phyloP scores from a whole-genome alignment of 2,113 vertebrate genomes.

The Pungitius pungitius region DNA sequence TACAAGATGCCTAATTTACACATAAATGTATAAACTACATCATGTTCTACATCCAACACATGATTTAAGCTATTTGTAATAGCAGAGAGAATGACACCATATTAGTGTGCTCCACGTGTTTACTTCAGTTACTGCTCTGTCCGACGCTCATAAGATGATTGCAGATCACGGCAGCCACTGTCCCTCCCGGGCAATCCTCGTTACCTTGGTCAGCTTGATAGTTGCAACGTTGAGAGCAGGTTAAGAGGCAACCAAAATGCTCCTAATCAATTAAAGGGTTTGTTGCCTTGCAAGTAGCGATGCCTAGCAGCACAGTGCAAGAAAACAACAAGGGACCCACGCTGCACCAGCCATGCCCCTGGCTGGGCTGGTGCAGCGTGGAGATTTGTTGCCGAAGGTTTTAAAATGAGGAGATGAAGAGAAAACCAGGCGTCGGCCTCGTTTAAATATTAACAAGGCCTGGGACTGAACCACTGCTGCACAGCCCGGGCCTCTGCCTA shows the following conservation, averaged over 20 bases:
- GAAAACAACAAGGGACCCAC: too few species aligned
- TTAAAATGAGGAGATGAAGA: slow-evolving; percentile 63
- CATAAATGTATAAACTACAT: not conserved
- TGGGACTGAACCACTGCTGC: slow-evolving; percentile 42
- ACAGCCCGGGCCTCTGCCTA: slow-evolving; percentile 41
- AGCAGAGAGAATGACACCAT: not conserved
- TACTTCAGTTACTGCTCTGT: too few species aligned
- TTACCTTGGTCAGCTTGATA: not conserved
- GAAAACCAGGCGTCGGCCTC: slow-evolving; percentile 50
- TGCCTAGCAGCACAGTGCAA: too few species aligned
- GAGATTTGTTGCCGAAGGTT: slow-evolving; percentile 64
- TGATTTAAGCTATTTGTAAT: not conserved
- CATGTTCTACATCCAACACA: not conserved
- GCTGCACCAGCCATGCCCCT: too few species aligned
- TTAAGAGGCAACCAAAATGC: not conserved
- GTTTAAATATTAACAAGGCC: slow-evolving; percentile 76
- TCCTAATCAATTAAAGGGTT: slow-evolving; percentile 10
- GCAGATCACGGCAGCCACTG: not conserved
- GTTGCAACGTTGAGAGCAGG: too few species aligned
- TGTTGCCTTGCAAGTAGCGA: slow-evolving; percentile 13
- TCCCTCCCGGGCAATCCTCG: not conserved
- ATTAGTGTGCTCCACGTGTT: not conserved
- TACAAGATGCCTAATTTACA: not conserved
- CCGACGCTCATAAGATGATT: not conserved
- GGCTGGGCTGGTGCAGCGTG: too few species aligned